Evolutionary conservation across 2,888 invertebrate species (phyloP).

Genomic region (Parasteatoda lunata): DNA sequence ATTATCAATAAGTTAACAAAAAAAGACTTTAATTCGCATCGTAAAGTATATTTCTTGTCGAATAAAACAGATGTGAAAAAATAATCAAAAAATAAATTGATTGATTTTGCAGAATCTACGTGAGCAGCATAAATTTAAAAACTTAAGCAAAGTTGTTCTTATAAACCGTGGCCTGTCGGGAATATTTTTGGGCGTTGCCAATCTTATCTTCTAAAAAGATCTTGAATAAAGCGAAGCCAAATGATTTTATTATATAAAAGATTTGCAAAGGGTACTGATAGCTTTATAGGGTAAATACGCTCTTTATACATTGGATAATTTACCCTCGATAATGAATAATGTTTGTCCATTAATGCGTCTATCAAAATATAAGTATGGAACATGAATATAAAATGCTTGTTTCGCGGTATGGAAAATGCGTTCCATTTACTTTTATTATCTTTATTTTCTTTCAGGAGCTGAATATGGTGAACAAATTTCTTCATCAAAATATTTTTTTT

Average conservation of each 20-base stretch:
- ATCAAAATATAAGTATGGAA: conserved; percentile 32
- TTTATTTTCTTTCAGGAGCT: conserved; percentile 1
- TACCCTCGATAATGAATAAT: conserved; percentile 53
- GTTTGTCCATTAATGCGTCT: conserved; percentile 11
- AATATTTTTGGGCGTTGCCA: conserved; percentile 64
- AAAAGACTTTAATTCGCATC: conserved; percentile 1
- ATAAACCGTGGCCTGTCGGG: conserved; percentile 43
- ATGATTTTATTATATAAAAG: conserved; percentile 62
- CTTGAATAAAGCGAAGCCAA: conserved; percentile 61
- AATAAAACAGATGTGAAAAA: conserved; percentile 12
- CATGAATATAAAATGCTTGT: conserved; percentile 52
- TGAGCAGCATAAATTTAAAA: conserved; percentile 49
- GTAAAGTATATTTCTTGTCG: not conserved
- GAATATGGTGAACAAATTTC: conserved; percentile 27
- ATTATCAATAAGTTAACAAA: too few species aligned
- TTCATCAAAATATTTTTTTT: conserved; percentile 2
- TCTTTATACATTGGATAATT: conserved; percentile 56
- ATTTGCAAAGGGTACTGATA: conserved; percentile 28
- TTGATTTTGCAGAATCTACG: conserved; percentile 49
- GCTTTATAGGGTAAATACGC: conserved; percentile 49
- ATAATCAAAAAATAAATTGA: conserved; percentile 41
- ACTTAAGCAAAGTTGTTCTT: conserved; percentile 1
- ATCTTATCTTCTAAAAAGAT: conserved; percentile 54
- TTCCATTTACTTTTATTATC: not conserved
- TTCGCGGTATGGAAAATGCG: not conserved